Evolutionary conservation across 2,888 invertebrate species (phyloP).

Genomic region (Plemyria rubiginata): DNA sequence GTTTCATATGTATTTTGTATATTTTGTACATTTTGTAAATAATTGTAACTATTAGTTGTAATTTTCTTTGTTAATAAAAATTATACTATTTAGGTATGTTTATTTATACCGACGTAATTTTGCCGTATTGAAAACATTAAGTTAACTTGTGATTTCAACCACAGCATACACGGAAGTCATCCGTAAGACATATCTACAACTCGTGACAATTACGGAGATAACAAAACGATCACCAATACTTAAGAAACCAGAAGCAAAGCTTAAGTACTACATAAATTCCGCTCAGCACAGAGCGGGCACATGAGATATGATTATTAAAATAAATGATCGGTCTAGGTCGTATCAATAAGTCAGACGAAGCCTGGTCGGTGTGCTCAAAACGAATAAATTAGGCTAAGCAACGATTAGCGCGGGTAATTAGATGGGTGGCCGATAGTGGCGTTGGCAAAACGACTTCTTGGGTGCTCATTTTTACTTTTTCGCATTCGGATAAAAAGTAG

Average conservation of each 20-base stretch:
- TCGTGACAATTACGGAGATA: background rate
- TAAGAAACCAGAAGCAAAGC: constrained; percentile 12
- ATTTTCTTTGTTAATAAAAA: too few species aligned
- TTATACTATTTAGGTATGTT: too few species aligned
- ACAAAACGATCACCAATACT: background rate
- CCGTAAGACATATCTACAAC: too few species aligned
- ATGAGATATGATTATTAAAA: constrained; percentile 45
- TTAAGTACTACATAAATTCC: constrained; percentile 42
- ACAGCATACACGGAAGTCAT: too few species aligned
- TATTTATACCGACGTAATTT: too few species aligned
- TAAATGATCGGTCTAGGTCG: constrained; percentile 39
- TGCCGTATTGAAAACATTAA: too few species aligned
- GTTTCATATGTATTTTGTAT: too few species aligned
- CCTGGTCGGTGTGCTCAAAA: background rate
- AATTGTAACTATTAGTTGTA: too few species aligned
- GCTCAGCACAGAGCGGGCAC: constrained; percentile 25
- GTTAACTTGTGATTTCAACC: too few species aligned
- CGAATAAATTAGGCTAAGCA: background rate
- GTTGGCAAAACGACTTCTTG: background rate
- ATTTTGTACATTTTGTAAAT: too few species aligned
- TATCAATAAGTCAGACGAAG: constrained; percentile 35
- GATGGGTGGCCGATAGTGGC: background rate
- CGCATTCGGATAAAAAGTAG: too few species aligned
- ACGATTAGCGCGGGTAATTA: background rate
- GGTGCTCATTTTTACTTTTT: too few species aligned